These are phyloP conservation scores for Ctenomys sociabilis DNA, from an alignment of 2,113 vertebrate genomes.

Conservation along the genomic window DNA sequence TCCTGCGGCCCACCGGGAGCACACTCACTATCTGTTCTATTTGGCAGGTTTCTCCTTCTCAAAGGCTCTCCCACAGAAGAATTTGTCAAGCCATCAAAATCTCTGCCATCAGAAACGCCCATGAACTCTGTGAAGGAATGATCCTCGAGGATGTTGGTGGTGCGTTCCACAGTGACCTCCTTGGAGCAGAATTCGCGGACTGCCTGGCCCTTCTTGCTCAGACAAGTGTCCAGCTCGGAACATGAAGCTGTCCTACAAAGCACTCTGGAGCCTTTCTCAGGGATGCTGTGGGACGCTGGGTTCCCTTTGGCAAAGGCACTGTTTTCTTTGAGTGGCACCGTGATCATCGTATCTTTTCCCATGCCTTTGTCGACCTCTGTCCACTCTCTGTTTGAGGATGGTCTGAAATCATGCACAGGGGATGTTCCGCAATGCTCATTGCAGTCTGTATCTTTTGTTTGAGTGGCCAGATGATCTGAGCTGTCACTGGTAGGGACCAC, in stretches of 20 bases:
- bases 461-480: slow-evolving; percentile 91
- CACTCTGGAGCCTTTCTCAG: slow-evolving; percentile 71
- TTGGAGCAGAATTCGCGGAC: slow-evolving; percentile 75
- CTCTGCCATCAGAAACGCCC: slow-evolving; percentile 91
- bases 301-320: slow-evolving; percentile 87
- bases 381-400: slow-evolving; percentile 84
- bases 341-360: slow-evolving; percentile 71
- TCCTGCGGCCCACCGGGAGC: neutral
- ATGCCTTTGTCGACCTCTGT: slow-evolving; percentile 83
- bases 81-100: slow-evolving; percentile 85
- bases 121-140: slow-evolving; percentile 96
- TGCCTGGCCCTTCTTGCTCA: slow-evolving; percentile 61
- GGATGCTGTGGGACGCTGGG: slow-evolving; percentile 69
- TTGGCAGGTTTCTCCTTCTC: neutral
- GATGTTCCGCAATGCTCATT: slow-evolving; percentile 74
- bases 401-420: slow-evolving; percentile 74
- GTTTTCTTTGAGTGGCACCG: slow-evolving; percentile 83
- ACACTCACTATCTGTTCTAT: neutral
- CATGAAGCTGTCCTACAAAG: slow-evolving; percentile 72
- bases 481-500: slow-evolving; percentile 93
- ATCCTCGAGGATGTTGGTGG: slow-evolving; percentile 84
- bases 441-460: slow-evolving; percentile 83
- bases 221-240: slow-evolving; percentile 69
- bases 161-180: slow-evolving; percentile 85
- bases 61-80: slow-evolving; percentile 73